Percentiles rank a stretch among this genome's conserved stretches.
Evolutionary conservation across 2,797 vertebrate genomes (phyloP).

Genomic region (Acanthurus lineatus): DNA sequence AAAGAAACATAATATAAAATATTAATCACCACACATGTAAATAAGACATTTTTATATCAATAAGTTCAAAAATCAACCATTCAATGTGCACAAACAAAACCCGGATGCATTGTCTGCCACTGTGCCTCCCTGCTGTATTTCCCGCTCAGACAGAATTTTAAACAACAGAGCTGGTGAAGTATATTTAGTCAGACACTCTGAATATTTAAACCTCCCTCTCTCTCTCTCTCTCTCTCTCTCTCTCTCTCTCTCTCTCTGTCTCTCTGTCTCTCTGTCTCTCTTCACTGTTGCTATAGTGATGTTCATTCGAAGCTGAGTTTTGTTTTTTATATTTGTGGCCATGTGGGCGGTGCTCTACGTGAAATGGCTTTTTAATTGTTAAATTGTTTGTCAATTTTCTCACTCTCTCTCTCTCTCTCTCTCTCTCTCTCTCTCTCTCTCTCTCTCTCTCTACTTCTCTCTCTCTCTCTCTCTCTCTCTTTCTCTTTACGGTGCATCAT

Average conservation of each 20-base stretch:
- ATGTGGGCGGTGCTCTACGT: conserved; percentile 37
- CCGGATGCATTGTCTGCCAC: conserved; percentile 29
- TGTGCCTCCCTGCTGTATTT: conserved; percentile 48
- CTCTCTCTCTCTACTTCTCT: too few relatives aligned
- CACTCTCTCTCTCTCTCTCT: too few relatives aligned
- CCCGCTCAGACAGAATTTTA: conserved; percentile 56
- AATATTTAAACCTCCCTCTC: conserved; percentile 77
- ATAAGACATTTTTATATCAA: background rate
- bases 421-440: too few relatives aligned
- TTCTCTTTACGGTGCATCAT: background rate
- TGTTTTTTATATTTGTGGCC: conserved; percentile 53
- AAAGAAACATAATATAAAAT: background rate
- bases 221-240: conserved; percentile 26
- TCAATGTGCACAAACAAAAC: background rate
- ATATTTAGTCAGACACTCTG: conserved; percentile 76
- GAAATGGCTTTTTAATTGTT: conserved; percentile 52
- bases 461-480: conserved; percentile 4
- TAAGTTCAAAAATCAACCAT: conserved; percentile 5
- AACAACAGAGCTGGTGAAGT: conserved; percentile 56
- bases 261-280: conserved; percentile 30
- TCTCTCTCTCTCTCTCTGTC: background rate
- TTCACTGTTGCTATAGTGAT: conserved; percentile 78
- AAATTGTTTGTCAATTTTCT: conserved; percentile 31
- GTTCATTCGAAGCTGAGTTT: conserved; percentile 62
- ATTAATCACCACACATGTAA: background rate